Evolutionary conservation across 92 coral and sea anemone species (phyloP), one percentile per base, ranked within the genome.

Genomic region (Nematostella vectensis): DNA sequence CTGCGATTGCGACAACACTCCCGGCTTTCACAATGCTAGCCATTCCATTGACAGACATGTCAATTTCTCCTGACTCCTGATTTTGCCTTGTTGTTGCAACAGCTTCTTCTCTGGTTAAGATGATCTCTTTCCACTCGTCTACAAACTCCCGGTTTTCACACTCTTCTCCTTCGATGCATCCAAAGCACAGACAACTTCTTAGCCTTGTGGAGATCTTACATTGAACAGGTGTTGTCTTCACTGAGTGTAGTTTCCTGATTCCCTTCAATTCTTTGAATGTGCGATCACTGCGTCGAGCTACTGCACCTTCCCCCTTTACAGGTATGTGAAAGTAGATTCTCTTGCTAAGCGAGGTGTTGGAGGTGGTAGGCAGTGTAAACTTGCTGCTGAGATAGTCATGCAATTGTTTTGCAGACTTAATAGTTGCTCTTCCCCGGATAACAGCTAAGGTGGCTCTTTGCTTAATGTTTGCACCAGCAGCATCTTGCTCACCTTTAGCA

Each of bases 401-500:
- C 56, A 62, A 30, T 56, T n/a, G 11, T 43, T 47, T 54, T 15
- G 78, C 57, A 60, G 49, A 23, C 24, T 29, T 71, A 38, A 63
- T 71, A 26, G 52, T 37, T 15, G 71, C 65, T 42, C 40, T 29
- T 29, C 71, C 27, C 43, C 58, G 71, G n/a, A 63, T 27, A 24
- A 72, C 79, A 31, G 72, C 79, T 13, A 31, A 58, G 43, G 36
- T 72, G 25, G 48, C 72, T 19, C 38, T 54, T 31, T 72, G 79
- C 57, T 63, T 71, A 17, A 70, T 38, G 25, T 61, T 29, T 13
- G 77, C 31, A 4, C 77, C 77, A 16, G 77, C 77, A 25, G 77
- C 71, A 16, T 71, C 78, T 65, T 71, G 78, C 27, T 71, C 58
- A 11, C 78, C 78, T 31, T 71, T 71, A 10, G 79, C 79, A 39